Conservation (phyloP, 2,113 vertebrate species). For the Pteronura brasiliensis region DNA sequence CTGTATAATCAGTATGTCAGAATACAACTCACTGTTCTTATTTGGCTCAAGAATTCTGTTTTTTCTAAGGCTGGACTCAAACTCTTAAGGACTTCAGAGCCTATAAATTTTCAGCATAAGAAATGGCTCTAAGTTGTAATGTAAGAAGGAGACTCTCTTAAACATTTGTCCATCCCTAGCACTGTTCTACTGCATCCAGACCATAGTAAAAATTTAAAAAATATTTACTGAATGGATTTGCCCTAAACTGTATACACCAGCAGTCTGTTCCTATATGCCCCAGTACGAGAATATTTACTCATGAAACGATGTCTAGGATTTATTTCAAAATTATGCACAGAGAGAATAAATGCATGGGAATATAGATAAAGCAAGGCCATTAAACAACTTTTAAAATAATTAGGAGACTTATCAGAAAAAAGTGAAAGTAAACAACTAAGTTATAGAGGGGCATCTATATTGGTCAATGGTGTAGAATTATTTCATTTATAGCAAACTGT, state of each 20-base stretch:
- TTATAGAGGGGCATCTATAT: background rate
- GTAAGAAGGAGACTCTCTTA: background rate
- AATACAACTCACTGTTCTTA: background rate
- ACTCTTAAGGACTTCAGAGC: background rate
- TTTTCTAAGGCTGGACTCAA: background rate
- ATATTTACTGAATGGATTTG: background rate
- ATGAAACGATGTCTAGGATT: background rate
- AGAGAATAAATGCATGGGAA: background rate
- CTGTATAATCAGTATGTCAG: background rate
- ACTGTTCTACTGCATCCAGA: background rate
- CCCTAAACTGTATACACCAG: background rate
- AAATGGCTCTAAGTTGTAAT: background rate
- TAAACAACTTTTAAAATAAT: background rate
- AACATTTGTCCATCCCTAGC: background rate
- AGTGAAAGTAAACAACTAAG: background rate
- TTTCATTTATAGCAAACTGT: background rate
- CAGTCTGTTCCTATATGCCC: background rate
- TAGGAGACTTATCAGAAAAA: background rate
- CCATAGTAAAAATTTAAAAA: background rate
- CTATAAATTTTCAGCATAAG: background rate
- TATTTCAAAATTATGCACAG: background rate
- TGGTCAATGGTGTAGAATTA: background rate
- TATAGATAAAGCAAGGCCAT: background rate
- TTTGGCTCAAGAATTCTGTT: background rate
- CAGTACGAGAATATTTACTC: background rate